These are phyloP conservation scores for Cryptocephalus moraei DNA, from an alignment of 2,888 invertebrate genomes.

Conservation along the genomic window DNA sequence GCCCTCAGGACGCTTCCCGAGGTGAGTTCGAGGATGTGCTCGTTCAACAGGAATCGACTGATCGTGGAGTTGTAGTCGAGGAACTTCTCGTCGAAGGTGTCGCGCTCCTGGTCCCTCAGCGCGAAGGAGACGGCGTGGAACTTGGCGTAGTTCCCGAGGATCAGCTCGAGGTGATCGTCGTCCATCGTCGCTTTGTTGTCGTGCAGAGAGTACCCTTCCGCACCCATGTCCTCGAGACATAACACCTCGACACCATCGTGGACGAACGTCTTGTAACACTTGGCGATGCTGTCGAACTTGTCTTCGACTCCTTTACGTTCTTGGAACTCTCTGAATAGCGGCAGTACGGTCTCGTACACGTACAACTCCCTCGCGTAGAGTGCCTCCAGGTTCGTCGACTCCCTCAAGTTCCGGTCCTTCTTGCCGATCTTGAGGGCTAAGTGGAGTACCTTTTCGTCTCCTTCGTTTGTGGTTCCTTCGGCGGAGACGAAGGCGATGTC, in stretches of 20 bases:
- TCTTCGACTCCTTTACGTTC: not conserved
- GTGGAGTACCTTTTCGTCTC: too few species aligned
- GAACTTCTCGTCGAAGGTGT: too few species aligned
- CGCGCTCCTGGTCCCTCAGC: not conserved
- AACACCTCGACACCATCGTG: slow-evolving; percentile 2
- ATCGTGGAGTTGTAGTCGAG: not conserved
- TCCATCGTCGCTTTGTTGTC: not conserved
- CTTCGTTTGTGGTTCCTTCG: not conserved
- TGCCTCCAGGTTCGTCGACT: too few species aligned
- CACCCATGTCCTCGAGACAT: not conserved
- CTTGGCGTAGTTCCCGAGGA: not conserved
- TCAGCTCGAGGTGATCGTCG: not conserved
- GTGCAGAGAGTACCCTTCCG: not conserved
- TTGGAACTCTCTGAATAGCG: too few species aligned
- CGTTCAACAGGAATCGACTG: too few species aligned
- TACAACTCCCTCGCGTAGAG: too few species aligned
- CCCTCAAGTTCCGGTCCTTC: too few species aligned
- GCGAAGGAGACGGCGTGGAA: slow-evolving; percentile 1
- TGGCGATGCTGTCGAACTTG: slow-evolving; percentile 9
- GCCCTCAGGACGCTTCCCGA: not conserved
- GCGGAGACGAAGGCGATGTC: slow-evolving; percentile 10
- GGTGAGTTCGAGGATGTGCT: too few species aligned
- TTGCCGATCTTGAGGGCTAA: too few species aligned
- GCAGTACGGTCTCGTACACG: too few species aligned
- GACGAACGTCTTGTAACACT: slow-evolving; percentile 10